These are phyloP conservation scores for Coptodon bakossiorum DNA, from an alignment of 2,113 vertebrate genomes.

Conservation along the genomic window DNA sequence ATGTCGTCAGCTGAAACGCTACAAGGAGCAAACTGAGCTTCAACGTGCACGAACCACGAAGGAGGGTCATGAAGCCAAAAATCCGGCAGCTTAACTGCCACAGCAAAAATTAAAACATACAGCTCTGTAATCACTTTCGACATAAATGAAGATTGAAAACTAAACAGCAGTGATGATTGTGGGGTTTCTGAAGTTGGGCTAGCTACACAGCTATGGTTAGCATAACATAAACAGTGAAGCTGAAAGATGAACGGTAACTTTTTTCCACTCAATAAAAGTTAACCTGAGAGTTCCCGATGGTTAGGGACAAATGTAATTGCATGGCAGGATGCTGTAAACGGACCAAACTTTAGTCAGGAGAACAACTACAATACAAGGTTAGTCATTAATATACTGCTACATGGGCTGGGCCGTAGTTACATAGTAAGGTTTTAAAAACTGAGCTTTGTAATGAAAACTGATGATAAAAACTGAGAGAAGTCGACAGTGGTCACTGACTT, in stretches of 20 bases:
- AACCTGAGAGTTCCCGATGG: background rate
- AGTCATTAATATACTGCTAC: background rate
- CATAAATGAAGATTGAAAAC: background rate
- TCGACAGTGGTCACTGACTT: background rate
- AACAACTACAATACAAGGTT: background rate
- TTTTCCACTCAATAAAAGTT: background rate
- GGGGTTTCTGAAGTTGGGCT: background rate
- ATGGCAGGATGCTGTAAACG: background rate
- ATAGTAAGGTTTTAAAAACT: background rate
- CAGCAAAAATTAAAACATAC: background rate
- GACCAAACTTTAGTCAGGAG: background rate
- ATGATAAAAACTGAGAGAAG: background rate
- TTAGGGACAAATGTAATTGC: background rate
- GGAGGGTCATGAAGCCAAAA: background rate
- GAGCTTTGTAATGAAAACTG: background rate
- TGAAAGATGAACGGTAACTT: background rate
- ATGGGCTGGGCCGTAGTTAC: background rate
- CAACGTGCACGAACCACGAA: background rate
- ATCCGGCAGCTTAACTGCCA: background rate
- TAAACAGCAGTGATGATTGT: too few species aligned
- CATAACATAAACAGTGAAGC: background rate
- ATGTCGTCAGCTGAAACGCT: background rate
- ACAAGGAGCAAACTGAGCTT: background rate
- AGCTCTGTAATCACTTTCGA: background rate
- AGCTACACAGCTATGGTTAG: background rate